Conservation (phyloP, 2,797 vertebrate species). For the Clarias pachynema region DNA sequence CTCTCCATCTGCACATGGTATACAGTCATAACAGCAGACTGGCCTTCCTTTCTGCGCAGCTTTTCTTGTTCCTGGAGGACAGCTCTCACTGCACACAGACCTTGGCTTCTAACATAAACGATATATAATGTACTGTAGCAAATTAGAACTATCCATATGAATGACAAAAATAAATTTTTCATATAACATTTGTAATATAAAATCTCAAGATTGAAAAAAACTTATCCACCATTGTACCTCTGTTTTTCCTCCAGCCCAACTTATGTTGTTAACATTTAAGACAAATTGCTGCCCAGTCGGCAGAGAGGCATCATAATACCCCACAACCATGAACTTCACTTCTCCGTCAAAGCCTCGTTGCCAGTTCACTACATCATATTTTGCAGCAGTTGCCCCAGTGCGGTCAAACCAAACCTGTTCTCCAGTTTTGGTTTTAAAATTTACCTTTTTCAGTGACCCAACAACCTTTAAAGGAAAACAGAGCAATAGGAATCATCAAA, state of each 20-base stretch:
- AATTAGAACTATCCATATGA: background rate
- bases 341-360: slow-evolving; percentile 62
- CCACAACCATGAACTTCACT: slow-evolving; percentile 71
- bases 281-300: slow-evolving; percentile 67
- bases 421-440: slow-evolving; percentile 69
- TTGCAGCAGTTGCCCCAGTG: slow-evolving; percentile 69
- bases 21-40: slow-evolving; percentile 72
- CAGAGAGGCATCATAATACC: slow-evolving; percentile 72
- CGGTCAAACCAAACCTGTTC: slow-evolving; percentile 74
- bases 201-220: background rate
- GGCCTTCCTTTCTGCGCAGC: slow-evolving; percentile 72
- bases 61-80: slow-evolving; percentile 70
- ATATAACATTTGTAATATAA: background rate
- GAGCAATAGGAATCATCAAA: background rate
- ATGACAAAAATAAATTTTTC: background rate
- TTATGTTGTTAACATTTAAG: slow-evolving; percentile 62
- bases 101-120: slow-evolving; percentile 62
- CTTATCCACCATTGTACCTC: slow-evolving; percentile 56
- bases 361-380: slow-evolving; percentile 77
- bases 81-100: slow-evolving; percentile 74
- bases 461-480: slow-evolving; percentile 61
- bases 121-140: background rate
- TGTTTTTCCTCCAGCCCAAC: slow-evolving; percentile 66
- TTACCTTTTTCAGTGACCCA: slow-evolving; percentile 68
- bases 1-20: slow-evolving; percentile 73